Conservation (phyloP, 1,140 invertebrate genomes). For the Ostrea edulis region DNA sequence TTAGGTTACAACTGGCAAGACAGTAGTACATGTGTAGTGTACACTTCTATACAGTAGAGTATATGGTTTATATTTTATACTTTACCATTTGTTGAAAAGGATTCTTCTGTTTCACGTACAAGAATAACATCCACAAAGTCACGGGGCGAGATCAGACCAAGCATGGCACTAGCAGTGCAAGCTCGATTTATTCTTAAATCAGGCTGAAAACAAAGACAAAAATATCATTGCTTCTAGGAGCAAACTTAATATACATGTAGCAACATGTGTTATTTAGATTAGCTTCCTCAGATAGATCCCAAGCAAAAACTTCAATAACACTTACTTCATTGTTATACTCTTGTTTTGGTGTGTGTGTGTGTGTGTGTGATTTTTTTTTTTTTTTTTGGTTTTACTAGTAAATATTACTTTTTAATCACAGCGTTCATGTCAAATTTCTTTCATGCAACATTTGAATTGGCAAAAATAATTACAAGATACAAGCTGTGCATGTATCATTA, state of each 20-base stretch:
- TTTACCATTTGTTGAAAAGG: constrained; percentile 72
- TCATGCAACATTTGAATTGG: not conserved
- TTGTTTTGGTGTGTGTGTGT: not conserved
- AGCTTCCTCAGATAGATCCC: not conserved
- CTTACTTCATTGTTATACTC: not conserved
- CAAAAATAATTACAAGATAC: not conserved
- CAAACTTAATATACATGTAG: no score
- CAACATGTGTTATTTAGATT: not conserved
- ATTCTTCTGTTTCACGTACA: constrained; percentile 66
- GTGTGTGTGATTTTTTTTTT: no score
- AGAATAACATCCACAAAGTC: constrained; percentile 73
- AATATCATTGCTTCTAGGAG: not conserved
- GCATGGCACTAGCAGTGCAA: constrained; percentile 71
- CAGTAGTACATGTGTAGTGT: no score
- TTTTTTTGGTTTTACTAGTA: no score
- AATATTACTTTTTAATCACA: no score
- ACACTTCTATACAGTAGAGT: no score
- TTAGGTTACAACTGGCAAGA: no score
- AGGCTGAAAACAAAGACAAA: constrained; percentile 59
- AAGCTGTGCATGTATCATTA: no score
- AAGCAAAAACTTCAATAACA: not conserved
- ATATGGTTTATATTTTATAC: not conserved
- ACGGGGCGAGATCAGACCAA: constrained; percentile 74
- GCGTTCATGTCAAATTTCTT: no score
- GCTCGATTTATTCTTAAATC: constrained; percentile 66